These are phyloP conservation scores for Platichthys flesus DNA, from an alignment of 2,113 vertebrate species.

Conservation along the genomic window DNA sequence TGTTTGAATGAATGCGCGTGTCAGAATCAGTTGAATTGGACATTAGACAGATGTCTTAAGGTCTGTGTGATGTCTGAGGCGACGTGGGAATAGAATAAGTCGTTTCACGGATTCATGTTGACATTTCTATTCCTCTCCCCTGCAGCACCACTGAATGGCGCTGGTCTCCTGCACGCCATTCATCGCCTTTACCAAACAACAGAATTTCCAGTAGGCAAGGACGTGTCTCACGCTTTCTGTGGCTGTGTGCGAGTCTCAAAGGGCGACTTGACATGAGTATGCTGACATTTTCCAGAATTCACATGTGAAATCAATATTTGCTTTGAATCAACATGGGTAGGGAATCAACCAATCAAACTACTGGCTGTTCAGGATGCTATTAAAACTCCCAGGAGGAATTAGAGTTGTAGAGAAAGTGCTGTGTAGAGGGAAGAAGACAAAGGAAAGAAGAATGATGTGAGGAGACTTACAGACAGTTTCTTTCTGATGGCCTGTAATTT, in stretches of 20 bases:
- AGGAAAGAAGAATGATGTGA: background rate
- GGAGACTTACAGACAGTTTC: constrained; percentile 78
- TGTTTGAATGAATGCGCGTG: background rate
- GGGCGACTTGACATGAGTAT: background rate
- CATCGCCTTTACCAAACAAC: background rate
- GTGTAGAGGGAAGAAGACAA: background rate
- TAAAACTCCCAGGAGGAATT: no score
- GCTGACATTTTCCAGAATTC: background rate
- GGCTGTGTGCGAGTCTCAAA: background rate
- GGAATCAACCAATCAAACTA: background rate
- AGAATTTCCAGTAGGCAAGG: no score
- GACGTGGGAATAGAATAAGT: background rate
- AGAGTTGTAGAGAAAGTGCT: no score
- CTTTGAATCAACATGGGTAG: background rate
- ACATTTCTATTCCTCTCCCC: background rate
- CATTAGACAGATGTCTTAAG: background rate
- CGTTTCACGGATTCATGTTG: background rate
- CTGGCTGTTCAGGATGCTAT: no score
- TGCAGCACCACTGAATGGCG: background rate
- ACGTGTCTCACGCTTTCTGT: background rate
- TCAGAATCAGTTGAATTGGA: background rate
- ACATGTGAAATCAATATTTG: background rate
- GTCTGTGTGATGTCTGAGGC: background rate
- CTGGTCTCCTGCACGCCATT: background rate
- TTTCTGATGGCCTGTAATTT: constrained; percentile 81